Base-by-base conservation (phyloP, 1,140 invertebrate species). In the Drosophila equinoxialis region DNA sequence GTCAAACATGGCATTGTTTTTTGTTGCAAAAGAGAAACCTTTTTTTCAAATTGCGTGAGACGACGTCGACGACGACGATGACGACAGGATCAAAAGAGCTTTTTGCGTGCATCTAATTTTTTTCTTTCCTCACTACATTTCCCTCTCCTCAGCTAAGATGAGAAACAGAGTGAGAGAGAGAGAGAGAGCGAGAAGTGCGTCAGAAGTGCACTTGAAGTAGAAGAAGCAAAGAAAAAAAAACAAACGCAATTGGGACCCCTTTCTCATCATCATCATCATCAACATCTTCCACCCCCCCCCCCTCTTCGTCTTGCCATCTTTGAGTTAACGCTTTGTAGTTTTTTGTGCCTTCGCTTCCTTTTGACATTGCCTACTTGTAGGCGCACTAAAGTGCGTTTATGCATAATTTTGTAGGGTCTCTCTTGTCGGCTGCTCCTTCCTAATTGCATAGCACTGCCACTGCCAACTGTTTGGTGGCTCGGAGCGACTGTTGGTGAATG, bases 331-430 rank as follows among this genome's bases (percentile, higher is more conserved):
- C 82, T 86, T 87, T 86, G 82, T 87, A 82, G 83, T 87, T 86
- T 71, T 30, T 59, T 86, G 68, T 65, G 59, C 82, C 82, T 79
- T 51, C 71, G 68, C 58, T 48, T 67, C 65, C 65, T 68, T 51
- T 68, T 71, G 65, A 55, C 70, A 76, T 87, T 86, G 83, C 83
- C 79, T 86, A 86, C 83, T 86, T 87, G 72, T 83, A 84, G 83
- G 83, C 83, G 84, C 83, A 83, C 77, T 87, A 87, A 87, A 89
- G 80, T 87, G 84, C 83, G 83, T 84, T 87, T 87, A 89, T 86
- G 83, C 83, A 86, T 87, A 86, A 86, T 86, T 87, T 87, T 77
- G 72, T 71, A 79, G 74, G 41, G 60, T 62, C 57, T 59, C 57
- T 39, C 35, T 37, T 35, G 57, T 37, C 57, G 33, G 33, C 35